Evolutionary conservation across 2,113 vertebrate species (phyloP).

Genomic region (Platichthys flesus): DNA sequence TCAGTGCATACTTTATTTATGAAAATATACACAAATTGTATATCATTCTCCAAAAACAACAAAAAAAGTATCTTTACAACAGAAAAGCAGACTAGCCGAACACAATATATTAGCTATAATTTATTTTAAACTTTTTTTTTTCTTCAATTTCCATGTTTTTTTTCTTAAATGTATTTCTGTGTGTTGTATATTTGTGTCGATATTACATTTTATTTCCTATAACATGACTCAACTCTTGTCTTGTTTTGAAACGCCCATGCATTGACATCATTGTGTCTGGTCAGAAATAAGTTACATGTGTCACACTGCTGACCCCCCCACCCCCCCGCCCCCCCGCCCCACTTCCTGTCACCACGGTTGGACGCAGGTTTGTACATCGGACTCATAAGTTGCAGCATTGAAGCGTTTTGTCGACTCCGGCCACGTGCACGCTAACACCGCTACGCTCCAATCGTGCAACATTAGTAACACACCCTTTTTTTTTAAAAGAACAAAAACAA

Average conservation of each 20-base stretch:
- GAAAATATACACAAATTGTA: conserved; percentile 97
- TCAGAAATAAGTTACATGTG: conserved; percentile 90
- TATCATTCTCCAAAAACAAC: conserved; percentile 92
- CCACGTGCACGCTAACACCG: conserved; percentile 68
- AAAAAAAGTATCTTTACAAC: conserved; percentile 82
- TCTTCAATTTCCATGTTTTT: conserved; percentile 69
- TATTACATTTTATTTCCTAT: conserved; percentile 84
- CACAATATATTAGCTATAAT: conserved; percentile 96
- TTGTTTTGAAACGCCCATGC: conserved; percentile 84
- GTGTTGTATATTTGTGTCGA: conserved; percentile 86
- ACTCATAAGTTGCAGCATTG: conserved; percentile 88
- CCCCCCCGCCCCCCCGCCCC: neutral
- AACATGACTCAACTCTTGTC: conserved; percentile 82
- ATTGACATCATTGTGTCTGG: conserved; percentile 84
- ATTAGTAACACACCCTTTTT: conserved; percentile 85
- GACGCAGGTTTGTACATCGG: conserved; percentile 74
- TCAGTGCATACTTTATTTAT: conserved; percentile 97
- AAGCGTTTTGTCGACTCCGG: conserved; percentile 69
- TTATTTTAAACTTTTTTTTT: conserved; percentile 78
- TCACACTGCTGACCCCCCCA: conserved; percentile 58
- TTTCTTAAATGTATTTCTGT: conserved; percentile 74
- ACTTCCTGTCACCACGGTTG: conserved; percentile 43
- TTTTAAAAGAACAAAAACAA: conserved; percentile 64
- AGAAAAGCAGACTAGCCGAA: conserved; percentile 92
- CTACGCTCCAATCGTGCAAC: conserved; percentile 85